Conservation (phyloP, 92 coral and sea anemone genomes). For the Palythoa caribaeorum region DNA sequence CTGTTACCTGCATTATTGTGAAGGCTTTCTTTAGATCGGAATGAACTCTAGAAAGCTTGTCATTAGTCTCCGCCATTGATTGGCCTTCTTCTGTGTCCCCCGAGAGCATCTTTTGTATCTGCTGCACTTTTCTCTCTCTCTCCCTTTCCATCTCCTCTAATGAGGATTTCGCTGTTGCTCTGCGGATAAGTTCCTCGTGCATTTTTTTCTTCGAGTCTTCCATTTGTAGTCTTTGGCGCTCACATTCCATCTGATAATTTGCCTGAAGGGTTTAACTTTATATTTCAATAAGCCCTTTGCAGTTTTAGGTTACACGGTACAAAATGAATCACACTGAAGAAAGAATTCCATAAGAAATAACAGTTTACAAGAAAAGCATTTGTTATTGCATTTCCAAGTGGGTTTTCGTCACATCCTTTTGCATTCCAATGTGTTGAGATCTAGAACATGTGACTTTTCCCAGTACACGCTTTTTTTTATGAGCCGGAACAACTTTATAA, state of each 20-base stretch:
- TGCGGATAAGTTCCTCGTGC: slow-evolving; percentile 87
- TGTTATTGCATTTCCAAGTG: too few species aligned
- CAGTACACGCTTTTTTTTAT: too few species aligned
- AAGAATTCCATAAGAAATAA: not conserved
- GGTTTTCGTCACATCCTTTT: too few species aligned
- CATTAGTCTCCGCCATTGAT: slow-evolving; percentile 93
- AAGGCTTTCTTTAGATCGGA: slow-evolving; percentile 86
- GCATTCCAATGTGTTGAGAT: too few species aligned
- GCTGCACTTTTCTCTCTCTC: slow-evolving; percentile 74
- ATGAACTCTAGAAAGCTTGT: slow-evolving; percentile 78
- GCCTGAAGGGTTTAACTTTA: slow-evolving; percentile 55
- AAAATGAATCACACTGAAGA: not conserved
- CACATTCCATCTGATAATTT: slow-evolving; percentile 85
- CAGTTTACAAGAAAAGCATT: too few species aligned
- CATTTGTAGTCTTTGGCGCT: slow-evolving; percentile 66
- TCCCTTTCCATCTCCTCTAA: slow-evolving; percentile 77
- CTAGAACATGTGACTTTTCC: too few species aligned
- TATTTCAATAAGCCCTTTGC: too few species aligned
- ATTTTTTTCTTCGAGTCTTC: slow-evolving; percentile 76
- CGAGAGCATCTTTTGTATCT: slow-evolving; percentile 67
- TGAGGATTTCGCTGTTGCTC: slow-evolving; percentile 68
- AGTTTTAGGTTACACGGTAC: not conserved
- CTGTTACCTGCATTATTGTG: slow-evolving; percentile 75
- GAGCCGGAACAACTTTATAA: too few species aligned
- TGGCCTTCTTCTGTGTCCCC: slow-evolving; percentile 77